Evolutionary conservation across 2,888 invertebrate genomes (phyloP), one percentile per base, ranked within the genome.

Genomic region (Cerastis leucographa): DNA sequence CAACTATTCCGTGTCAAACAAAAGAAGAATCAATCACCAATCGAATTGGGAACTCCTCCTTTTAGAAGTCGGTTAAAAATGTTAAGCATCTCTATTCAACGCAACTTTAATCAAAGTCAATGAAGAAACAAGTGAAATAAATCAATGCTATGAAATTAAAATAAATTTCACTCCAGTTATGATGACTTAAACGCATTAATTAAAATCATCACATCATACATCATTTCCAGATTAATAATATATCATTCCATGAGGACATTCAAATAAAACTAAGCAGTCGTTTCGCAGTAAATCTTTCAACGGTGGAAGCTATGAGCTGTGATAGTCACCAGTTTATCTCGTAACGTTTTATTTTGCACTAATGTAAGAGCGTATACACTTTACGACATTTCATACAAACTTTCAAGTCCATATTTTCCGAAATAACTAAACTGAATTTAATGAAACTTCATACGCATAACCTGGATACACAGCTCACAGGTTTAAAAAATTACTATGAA

Each of bases 181-280:
- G 1, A 51, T 29, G 44, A 25, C 25, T 44, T 17, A 12, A 54
- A 74, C 40, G 9, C 17, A 66, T 51, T 64, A 51, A 80, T 69
- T 51, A 35, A 8, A 35, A 64, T 65, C 22, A 51, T 65, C 25
- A 22, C 49, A 44, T 68, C 25, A 35, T 76, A 19, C 1, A 56
- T 80, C 49, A 71, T 62, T 44, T 42, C 64, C 22, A 61, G 54
- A 71, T 59, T 59, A 64, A 22, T 70, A 22, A 76, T 78, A 61
- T 46, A 81, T 69, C 68, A 82, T 66, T 81, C 6, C 14, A 8
- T 46, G 68, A 65, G 29, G 46, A 78, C 68, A 35, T 72, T 64
- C 22, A 35, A 78, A 69, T 72, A 69, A 81, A 78, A 65, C 42
- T 46, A 19, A 54, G 8, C 25, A 42, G 49, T 61, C 35, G 22